Evolutionary conservation across 2,888 invertebrate species (phyloP).

Genomic region (Catocala fraxini): DNA sequence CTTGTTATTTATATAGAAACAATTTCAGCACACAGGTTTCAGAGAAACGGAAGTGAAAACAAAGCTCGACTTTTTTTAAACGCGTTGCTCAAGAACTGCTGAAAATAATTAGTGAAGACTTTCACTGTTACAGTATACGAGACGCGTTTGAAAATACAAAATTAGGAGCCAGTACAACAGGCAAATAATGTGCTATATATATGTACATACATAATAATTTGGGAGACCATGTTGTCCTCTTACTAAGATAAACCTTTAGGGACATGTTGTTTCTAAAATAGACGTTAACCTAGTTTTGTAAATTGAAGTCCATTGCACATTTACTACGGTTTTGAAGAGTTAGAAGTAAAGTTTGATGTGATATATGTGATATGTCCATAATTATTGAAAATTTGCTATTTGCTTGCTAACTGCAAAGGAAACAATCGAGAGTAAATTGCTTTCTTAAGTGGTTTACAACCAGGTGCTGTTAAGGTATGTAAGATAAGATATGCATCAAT

Average conservation of each 20-base stretch:
- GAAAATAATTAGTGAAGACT: not conserved
- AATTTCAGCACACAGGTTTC: not conserved
- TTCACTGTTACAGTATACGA: not conserved
- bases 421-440: too few species aligned
- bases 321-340: too few species aligned
- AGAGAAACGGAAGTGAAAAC: slow-evolving; percentile 1
- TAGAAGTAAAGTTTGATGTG: too few species aligned
- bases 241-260: not conserved
- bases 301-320: not conserved
- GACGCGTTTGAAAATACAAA: not conserved
- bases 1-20: not conserved
- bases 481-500: too few species aligned
- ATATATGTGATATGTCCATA: too few species aligned
- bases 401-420: too few species aligned
- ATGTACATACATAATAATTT: slow-evolving; percentile 1
- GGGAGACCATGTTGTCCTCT: not conserved
- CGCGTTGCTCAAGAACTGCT: not conserved
- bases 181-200: not conserved
- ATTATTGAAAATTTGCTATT: too few species aligned
- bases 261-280: not conserved
- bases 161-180: not conserved
- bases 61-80: slow-evolving; percentile 5
- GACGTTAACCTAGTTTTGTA: slow-evolving; percentile 4
- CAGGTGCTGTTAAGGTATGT: too few species aligned
- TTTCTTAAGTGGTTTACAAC: too few species aligned